These are phyloP conservation scores for Bufo gargarizans DNA, from an alignment of 2,113 vertebrate genomes.

Conservation along the genomic window DNA sequence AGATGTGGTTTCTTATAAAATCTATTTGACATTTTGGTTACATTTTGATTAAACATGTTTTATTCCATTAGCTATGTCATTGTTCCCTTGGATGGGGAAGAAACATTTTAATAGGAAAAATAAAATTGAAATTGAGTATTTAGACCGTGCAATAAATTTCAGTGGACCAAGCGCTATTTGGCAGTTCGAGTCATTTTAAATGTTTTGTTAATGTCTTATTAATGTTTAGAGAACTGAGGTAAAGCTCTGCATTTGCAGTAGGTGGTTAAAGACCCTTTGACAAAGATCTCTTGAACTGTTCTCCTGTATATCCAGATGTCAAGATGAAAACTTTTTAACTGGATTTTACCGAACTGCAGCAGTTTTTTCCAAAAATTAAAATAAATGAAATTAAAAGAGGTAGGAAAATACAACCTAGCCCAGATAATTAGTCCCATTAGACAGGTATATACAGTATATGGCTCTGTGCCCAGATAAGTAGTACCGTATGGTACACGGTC, in stretches of 20 bases:
- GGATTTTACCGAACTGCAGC: background rate
- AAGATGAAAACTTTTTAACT: slow-evolving; percentile 12
- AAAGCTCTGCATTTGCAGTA: slow-evolving; percentile 38
- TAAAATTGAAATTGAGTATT: slow-evolving; percentile 32
- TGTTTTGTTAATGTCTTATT: slow-evolving; percentile 50
- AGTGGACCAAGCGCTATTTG: slow-evolving; percentile 34
- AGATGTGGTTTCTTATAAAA: slow-evolving; percentile 34
- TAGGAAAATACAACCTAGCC: background rate
- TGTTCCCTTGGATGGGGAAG: slow-evolving; percentile 27
- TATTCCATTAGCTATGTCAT: slow-evolving; percentile 39
- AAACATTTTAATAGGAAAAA: slow-evolving; percentile 39
- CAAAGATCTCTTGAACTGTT: slow-evolving; percentile 45
- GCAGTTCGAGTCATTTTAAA: slow-evolving; percentile 23
- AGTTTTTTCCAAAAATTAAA: background rate
- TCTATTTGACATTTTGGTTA: slow-evolving; percentile 40
- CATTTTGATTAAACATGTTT: slow-evolving; percentile 28
- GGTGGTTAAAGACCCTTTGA: slow-evolving; percentile 34
- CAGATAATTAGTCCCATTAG: background rate
- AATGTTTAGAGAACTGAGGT: slow-evolving; percentile 36
- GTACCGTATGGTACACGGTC: background rate
- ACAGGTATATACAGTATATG: too few relatives aligned
- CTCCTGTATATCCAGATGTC: slow-evolving; percentile 10
- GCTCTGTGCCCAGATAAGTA: background rate
- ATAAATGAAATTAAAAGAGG: background rate
- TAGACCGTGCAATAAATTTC: slow-evolving; percentile 38